Evolutionary conservation across 2,113 vertebrate species (phyloP).

Genomic region (Porphyrio hochstetteri): DNA sequence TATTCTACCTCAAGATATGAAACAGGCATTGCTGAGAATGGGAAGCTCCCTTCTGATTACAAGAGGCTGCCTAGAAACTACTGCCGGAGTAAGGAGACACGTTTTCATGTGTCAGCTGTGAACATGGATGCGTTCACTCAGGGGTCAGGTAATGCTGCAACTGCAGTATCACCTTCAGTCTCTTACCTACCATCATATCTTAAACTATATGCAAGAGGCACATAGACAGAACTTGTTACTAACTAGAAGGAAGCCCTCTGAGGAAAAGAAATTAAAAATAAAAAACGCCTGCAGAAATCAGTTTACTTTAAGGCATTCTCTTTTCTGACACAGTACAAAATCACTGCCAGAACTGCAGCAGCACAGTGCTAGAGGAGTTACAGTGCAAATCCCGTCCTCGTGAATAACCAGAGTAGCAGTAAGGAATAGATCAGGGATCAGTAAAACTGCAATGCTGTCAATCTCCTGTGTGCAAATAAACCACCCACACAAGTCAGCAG

Average conservation of each 20-base stretch:
- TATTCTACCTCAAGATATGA: neutral
- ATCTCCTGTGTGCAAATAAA: neutral
- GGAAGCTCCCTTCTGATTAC: neutral
- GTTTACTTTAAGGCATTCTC: neutral
- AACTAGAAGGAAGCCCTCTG: neutral
- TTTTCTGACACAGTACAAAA: neutral
- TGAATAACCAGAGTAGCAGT: neutral
- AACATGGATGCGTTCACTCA: neutral
- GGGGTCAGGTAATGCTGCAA: neutral
- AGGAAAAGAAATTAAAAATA: neutral
- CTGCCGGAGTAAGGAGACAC: neutral
- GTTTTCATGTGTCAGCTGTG: accelerated
- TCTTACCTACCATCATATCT: accelerated
- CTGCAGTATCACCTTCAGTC: neutral
- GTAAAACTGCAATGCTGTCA: neutral
- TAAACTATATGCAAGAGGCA: neutral
- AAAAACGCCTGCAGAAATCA: neutral
- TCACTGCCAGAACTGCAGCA: neutral
- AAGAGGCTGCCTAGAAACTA: neutral
- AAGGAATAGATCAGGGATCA: neutral
- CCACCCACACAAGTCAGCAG: neutral
- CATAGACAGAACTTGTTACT: neutral
- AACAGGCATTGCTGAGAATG: neutral
- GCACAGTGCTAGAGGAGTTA: neutral
- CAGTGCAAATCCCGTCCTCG: neutral